Evolutionary conservation across 2,113 vertebrate genomes (phyloP).

Genomic region (Tupaia tana): DNA sequence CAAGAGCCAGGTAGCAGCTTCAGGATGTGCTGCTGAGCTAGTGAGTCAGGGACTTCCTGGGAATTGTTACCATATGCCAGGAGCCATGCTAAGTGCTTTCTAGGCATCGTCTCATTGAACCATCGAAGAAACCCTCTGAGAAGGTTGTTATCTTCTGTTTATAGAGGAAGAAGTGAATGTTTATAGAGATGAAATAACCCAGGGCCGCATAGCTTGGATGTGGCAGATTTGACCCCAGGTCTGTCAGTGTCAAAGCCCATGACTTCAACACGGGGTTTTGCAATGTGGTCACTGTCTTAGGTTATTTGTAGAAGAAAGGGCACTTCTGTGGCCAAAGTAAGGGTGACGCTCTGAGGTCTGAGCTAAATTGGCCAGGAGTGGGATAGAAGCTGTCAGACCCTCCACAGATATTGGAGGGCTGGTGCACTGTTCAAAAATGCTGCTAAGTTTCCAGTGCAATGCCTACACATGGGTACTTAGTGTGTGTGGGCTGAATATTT

Average conservation of each 20-base stretch:
- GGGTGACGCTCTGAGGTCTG: neutral
- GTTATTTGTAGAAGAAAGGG: neutral
- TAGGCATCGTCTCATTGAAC: neutral
- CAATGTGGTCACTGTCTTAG: neutral
- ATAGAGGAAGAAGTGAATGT: neutral
- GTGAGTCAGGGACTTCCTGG: neutral
- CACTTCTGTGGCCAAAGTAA: neutral
- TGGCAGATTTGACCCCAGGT: neutral
- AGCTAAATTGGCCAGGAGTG: neutral
- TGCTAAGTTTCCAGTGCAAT: neutral
- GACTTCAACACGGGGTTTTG: neutral
- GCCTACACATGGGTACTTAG: neutral
- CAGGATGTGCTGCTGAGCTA: neutral
- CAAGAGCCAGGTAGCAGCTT: neutral
- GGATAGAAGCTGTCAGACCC: neutral
- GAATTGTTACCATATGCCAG: neutral
- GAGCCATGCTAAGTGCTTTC: no score
- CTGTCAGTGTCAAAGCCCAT: neutral
- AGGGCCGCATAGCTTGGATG: neutral
- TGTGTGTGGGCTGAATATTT: neutral
- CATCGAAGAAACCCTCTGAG: neutral
- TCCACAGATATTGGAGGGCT: neutral
- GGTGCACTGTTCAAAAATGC: neutral
- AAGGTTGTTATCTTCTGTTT: neutral
- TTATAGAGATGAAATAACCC: slow-evolving; percentile 26